Conservation (phyloP, 2,888 invertebrate genomes). For the Spodoptera littoralis region DNA sequence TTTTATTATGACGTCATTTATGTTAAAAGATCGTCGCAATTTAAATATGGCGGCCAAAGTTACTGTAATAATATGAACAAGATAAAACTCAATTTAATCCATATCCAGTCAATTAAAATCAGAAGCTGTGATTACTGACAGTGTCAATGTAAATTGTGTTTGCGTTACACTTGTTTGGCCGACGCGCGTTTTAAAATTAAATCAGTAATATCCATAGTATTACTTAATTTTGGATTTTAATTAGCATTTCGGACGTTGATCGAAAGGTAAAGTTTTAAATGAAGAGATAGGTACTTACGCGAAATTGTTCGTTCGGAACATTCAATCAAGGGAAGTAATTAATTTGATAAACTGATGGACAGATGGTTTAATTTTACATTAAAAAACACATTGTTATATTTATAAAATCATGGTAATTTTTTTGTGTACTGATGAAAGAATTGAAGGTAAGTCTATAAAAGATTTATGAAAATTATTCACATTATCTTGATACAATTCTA, state of each 20-base stretch:
- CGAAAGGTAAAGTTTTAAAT: slow-evolving; percentile 6
- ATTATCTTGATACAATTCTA: too few relatives aligned
- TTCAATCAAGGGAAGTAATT: neutral
- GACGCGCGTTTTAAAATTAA: slow-evolving; percentile 46
- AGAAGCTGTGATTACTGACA: slow-evolving; percentile 61
- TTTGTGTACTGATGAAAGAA: too few relatives aligned
- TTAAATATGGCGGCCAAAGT: slow-evolving; percentile 33
- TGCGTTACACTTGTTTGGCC: slow-evolving; percentile 53
- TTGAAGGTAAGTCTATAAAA: too few relatives aligned
- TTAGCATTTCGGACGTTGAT: slow-evolving; percentile 7
- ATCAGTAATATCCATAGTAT: slow-evolving; percentile 33
- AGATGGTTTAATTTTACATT: too few relatives aligned
- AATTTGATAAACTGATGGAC: neutral
- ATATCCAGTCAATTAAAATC: slow-evolving; percentile 67
- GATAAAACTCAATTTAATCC: slow-evolving; percentile 54
- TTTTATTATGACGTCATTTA: slow-evolving; percentile 25
- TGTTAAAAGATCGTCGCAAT: slow-evolving; percentile 22
- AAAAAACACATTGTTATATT: too few relatives aligned
- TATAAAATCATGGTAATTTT: too few relatives aligned
- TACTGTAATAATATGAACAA: slow-evolving; percentile 43
- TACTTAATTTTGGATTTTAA: slow-evolving; percentile 36
- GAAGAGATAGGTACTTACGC: neutral
- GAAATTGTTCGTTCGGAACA: neutral
- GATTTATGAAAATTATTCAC: too few relatives aligned
- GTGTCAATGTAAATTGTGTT: slow-evolving; percentile 71